Conservation (phyloP, 2,888 invertebrate genomes). For the Psococerastis gibbosa region DNA sequence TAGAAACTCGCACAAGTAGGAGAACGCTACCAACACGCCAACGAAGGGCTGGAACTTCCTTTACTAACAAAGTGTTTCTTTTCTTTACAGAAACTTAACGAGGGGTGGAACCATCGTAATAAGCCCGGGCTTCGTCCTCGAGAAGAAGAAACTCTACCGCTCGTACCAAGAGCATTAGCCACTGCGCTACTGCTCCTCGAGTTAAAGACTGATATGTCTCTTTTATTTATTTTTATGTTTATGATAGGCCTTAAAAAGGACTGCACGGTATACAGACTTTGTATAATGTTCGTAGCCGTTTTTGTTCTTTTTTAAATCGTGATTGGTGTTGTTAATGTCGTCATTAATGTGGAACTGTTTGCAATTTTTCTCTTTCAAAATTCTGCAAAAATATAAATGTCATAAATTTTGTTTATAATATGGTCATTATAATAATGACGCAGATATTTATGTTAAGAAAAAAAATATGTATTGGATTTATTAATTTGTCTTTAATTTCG, state of each 20-base stretch:
- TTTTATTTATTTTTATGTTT: neutral
- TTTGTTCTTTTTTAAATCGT: neutral
- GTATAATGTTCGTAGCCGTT: neutral
- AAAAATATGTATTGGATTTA: too few species aligned
- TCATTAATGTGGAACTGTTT: neutral
- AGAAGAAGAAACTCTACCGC: conserved; percentile 80
- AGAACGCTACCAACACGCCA: too few species aligned
- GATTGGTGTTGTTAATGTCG: neutral
- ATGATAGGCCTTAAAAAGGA: neutral
- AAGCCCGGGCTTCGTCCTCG: conserved; percentile 71
- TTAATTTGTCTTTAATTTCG: too few species aligned
- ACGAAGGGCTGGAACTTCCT: too few species aligned
- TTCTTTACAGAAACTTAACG: conserved; percentile 53
- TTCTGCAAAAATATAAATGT: too few species aligned
- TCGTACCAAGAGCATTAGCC: conserved; percentile 38
- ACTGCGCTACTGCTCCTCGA: conserved; percentile 6
- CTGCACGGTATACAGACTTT: neutral
- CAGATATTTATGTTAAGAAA: too few species aligned
- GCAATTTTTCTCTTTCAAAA: neutral
- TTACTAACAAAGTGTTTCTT: too few species aligned
- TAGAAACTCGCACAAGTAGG: too few species aligned
- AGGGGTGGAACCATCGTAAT: conserved; percentile 75
- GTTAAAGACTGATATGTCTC: conserved; percentile 5
- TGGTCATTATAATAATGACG: too few species aligned
- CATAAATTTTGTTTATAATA: too few species aligned